A percentile compares a stretch with the other conserved stretches of the same genome.
Conservation (phyloP, 1,140 invertebrate genomes). For the Cecropterus lyciades region DNA sequence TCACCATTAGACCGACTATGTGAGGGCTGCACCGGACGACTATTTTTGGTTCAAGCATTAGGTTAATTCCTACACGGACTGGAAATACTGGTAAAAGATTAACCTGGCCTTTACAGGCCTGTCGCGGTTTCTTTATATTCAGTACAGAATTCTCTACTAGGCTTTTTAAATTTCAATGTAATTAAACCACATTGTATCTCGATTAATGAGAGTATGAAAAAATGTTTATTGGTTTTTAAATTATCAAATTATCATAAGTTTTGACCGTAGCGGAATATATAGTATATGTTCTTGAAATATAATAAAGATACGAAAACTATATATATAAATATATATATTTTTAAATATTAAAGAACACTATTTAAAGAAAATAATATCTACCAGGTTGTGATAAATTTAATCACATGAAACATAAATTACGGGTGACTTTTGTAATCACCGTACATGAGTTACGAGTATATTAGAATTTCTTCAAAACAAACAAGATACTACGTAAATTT, state of each 20-base stretch:
- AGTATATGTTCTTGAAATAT: too few species aligned
- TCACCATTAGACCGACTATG: constrained; percentile 68
- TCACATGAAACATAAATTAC: background rate
- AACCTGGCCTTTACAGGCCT: constrained; percentile 14
- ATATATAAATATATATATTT: too few species aligned
- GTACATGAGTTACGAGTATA: background rate
- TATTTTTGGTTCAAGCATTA: constrained; percentile 51
- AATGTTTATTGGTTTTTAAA: too few species aligned
- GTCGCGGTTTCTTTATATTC: background rate
- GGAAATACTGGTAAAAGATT: constrained; percentile 33
- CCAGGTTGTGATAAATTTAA: background rate
- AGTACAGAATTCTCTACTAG: background rate
- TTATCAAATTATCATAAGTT: too few species aligned
- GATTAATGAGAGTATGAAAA: too few species aligned
- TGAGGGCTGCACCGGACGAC: constrained; percentile 53
- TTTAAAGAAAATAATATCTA: too few species aligned
- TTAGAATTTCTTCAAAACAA: constrained; percentile 20
- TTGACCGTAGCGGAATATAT: too few species aligned
- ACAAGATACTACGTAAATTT: constrained; percentile 17
- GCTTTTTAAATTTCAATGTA: too few species aligned
- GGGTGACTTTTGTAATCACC: constrained; percentile 4
- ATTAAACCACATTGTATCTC: too few species aligned
- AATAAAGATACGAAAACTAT: too few species aligned
- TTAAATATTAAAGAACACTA: too few species aligned
- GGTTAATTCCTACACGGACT: constrained; percentile 43